Conservation (phyloP, 2,888 invertebrate species). For the Chirona hameri region DNA sequence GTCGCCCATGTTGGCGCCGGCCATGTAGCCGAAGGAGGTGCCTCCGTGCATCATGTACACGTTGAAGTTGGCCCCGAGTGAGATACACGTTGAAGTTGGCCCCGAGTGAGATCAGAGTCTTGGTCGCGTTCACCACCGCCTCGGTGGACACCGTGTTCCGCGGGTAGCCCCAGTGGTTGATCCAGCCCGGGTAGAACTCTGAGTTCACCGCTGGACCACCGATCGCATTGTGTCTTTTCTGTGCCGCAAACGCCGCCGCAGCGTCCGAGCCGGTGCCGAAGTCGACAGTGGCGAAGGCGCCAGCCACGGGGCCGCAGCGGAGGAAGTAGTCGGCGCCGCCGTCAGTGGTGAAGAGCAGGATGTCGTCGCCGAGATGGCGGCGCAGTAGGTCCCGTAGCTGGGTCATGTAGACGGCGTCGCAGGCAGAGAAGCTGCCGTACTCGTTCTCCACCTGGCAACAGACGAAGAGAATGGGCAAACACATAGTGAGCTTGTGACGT, state of each 20-base stretch:
- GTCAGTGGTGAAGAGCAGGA: constrained; percentile 79
- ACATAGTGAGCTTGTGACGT: no score
- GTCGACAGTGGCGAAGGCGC: constrained; percentile 64
- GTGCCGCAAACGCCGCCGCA: constrained; percentile 41
- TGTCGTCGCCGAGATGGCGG: constrained; percentile 58
- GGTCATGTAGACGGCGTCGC: constrained; percentile 64
- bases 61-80: constrained; percentile 68
- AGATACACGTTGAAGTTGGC: no score
- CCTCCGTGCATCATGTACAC: constrained; percentile 88
- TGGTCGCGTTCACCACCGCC: constrained; percentile 41
- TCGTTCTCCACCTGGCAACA: constrained; percentile 76
- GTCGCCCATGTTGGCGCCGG: constrained; percentile 30
- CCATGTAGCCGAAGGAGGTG: constrained; percentile 37
- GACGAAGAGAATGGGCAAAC: background rate
- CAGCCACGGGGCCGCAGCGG: constrained; percentile 64
- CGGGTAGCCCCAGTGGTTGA: constrained; percentile 77
- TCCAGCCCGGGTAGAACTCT: constrained; percentile 88
- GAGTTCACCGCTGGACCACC: constrained; percentile 81
- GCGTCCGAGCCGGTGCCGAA: constrained; percentile 43
- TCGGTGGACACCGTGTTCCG: constrained; percentile 56
- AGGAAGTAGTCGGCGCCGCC: constrained; percentile 56
- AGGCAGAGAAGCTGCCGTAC: constrained; percentile 76
- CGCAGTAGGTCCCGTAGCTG: constrained; percentile 63
- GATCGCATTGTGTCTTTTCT: constrained; percentile 49
- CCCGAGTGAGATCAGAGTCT: constrained; percentile 43